Evolutionary conservation across 2,113 vertebrate genomes (phyloP).

Genomic region (Hiodon alosoides): DNA sequence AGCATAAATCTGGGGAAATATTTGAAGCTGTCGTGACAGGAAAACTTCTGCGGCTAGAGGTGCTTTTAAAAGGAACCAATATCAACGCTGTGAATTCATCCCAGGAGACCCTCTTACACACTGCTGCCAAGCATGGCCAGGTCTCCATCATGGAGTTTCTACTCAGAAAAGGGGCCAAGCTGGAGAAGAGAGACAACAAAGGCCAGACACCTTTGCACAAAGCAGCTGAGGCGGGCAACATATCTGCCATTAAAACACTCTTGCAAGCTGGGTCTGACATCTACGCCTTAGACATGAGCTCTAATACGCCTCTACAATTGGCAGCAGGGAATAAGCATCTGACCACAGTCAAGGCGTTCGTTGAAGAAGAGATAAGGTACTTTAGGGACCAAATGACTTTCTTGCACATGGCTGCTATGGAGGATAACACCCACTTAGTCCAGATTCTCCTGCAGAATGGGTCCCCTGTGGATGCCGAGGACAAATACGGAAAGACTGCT

Average conservation of each 20-base stretch:
- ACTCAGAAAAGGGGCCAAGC: slow-evolving; percentile 56
- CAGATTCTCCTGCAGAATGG: slow-evolving; percentile 56
- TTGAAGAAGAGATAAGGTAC: slow-evolving; percentile 54
- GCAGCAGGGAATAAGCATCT: slow-evolving; percentile 51
- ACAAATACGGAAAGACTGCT: slow-evolving; percentile 54
- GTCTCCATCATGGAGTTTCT: slow-evolving; percentile 51
- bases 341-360: slow-evolving; percentile 43
- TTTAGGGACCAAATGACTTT: slow-evolving; percentile 50
- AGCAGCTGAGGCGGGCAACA: slow-evolving; percentile 57
- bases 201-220: slow-evolving; percentile 64
- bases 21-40: slow-evolving; percentile 48
- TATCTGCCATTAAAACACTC: slow-evolving; percentile 40
- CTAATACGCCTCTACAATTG: slow-evolving; percentile 54
- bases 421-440: slow-evolving; percentile 53
- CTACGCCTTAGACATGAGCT: slow-evolving; percentile 46
- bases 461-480: slow-evolving; percentile 41
- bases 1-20: slow-evolving; percentile 24
- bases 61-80: slow-evolving; percentile 41
- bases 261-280: slow-evolving; percentile 47
- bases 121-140: slow-evolving; percentile 57
- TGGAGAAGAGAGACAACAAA: slow-evolving; percentile 51
- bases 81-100: slow-evolving; percentile 40
- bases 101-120: slow-evolving; percentile 60
- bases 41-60: slow-evolving; percentile 44
- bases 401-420: slow-evolving; percentile 58